These are phyloP conservation scores for Crocuta crocuta DNA, from an alignment of 2,113 vertebrate genomes.

Conservation along the genomic window DNA sequence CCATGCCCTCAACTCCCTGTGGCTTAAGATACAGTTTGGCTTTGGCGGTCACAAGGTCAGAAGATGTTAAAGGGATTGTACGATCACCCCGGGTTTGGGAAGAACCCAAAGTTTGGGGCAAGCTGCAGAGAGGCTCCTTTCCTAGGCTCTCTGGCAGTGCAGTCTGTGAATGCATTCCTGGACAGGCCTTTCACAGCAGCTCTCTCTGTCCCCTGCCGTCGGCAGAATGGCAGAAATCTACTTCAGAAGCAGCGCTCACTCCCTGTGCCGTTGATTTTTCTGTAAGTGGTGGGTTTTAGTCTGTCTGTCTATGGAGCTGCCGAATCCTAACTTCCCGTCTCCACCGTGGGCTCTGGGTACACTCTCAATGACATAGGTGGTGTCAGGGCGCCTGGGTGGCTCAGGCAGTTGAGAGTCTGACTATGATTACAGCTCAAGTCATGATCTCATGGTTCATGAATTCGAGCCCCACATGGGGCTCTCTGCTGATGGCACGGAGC, in stretches of 20 bases:
- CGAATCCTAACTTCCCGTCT: not conserved
- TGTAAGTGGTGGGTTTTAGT: not conserved
- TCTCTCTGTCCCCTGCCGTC: not conserved
- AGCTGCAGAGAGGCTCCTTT: not conserved
- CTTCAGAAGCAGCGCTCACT: not conserved
- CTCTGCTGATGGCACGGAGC: no score
- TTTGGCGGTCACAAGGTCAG: not conserved
- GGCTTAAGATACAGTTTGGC: not conserved
- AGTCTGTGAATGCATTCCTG: not conserved
- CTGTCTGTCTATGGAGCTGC: not conserved
- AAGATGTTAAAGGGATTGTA: not conserved
- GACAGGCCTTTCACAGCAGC: not conserved
- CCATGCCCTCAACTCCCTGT: not conserved
- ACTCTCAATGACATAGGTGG: not conserved
- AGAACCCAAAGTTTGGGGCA: not conserved
- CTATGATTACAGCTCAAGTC: no score
- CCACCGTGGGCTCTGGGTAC: not conserved
- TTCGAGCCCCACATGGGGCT: no score
- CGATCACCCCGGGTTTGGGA: not conserved
- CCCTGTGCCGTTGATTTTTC: not conserved
- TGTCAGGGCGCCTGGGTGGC: no score
- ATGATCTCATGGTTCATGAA: no score
- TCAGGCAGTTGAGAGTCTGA: no score
- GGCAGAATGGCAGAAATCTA: conserved; percentile 8
- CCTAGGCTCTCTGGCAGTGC: no score